Evolutionary conservation across 2,113 vertebrate species (phyloP).

Genomic region (Cryptoleucopteryx plumbea): DNA sequence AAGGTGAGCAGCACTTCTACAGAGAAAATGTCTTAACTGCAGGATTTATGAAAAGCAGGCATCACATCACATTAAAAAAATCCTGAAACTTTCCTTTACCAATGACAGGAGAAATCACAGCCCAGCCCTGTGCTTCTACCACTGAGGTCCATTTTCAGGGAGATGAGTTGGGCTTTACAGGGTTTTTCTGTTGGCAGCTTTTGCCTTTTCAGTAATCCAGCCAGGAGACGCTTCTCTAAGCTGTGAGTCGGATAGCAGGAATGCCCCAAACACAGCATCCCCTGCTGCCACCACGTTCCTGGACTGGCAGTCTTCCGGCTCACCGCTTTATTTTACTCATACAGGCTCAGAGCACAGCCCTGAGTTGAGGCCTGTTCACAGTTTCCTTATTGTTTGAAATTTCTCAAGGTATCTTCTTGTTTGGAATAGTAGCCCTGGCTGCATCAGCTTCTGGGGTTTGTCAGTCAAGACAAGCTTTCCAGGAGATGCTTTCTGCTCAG

Average conservation of each 20-base stretch:
- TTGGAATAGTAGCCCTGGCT: not conserved
- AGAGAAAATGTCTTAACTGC: not conserved
- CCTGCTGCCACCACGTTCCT: accelerated
- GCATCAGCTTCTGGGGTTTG: constrained; percentile 33
- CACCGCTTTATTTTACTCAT: not conserved
- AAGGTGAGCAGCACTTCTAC: not conserved
- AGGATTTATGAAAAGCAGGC: not conserved
- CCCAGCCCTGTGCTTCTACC: not conserved
- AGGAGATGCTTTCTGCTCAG: constrained; percentile 10
- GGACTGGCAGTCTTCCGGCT: not conserved
- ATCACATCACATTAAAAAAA: not conserved
- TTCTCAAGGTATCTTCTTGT: not conserved
- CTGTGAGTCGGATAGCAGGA: not conserved
- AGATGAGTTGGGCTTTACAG: not conserved
- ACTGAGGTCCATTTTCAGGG: not conserved
- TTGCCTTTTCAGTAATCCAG: not conserved
- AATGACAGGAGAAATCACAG: not conserved
- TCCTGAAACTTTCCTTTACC: not conserved
- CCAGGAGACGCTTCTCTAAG: not conserved
- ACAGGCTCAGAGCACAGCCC: not conserved
- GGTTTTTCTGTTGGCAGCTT: not conserved
- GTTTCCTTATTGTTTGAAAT: not conserved
- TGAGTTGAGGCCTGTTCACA: not conserved
- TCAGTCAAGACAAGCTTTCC: constrained; percentile 34
- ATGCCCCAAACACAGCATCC: not conserved